Evolutionary conservation across 2,113 vertebrate genomes (phyloP).

Genomic region (Taxidea taxus): DNA sequence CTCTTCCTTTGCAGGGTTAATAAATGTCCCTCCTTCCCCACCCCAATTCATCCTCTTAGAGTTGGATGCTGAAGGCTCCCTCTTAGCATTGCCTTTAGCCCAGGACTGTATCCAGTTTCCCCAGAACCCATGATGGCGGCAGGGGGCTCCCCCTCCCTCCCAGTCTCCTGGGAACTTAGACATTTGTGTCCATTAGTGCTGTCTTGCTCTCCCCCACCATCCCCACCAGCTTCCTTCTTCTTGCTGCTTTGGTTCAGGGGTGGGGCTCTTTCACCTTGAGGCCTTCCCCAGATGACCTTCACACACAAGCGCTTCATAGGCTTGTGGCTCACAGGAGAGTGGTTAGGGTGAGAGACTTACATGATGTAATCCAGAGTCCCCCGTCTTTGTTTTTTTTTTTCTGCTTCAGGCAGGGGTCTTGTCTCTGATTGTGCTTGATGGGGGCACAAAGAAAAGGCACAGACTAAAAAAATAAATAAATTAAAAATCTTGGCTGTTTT

Average conservation of each 20-base stretch:
- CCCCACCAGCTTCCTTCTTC: neutral
- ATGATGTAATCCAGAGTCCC: neutral
- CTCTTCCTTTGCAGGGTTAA: accelerated
- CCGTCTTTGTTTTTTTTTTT: neutral
- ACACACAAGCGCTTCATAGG: neutral
- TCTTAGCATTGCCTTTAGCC: neutral
- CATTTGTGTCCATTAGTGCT: neutral
- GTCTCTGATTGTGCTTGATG: neutral
- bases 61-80: neutral
- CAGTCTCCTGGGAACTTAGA: too few relatives aligned
- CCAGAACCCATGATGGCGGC: accelerated
- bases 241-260: neutral
- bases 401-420: neutral
- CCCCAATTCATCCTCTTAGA: accelerated
- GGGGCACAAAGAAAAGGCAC: neutral
- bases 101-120: neutral
- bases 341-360: neutral
- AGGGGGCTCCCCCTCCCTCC: neutral
- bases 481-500: neutral
- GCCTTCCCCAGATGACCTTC: neutral
- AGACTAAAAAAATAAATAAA: neutral
- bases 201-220: neutral
- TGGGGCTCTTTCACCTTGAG: neutral
- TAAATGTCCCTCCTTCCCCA: neutral
- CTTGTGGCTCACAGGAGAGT: neutral